These are phyloP conservation scores for Galaxias olidus DNA, from an alignment of 2,797 vertebrate species.

Conservation along the genomic window DNA sequence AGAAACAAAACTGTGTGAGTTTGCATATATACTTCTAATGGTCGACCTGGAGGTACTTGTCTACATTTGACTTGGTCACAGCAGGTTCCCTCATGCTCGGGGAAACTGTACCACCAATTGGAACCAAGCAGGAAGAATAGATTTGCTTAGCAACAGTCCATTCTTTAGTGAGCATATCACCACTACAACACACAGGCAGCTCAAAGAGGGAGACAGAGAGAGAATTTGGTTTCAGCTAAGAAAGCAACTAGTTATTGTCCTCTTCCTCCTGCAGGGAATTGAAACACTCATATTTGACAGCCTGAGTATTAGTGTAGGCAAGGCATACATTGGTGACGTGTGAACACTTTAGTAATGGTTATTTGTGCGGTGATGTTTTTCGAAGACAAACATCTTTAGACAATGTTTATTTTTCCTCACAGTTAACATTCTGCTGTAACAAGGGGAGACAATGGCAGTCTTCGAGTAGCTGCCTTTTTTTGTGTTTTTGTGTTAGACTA, in stretches of 20 bases:
- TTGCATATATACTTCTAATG: background rate
- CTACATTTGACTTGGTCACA: constrained; percentile 5
- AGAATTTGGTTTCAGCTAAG: background rate
- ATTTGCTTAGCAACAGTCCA: constrained; percentile 42
- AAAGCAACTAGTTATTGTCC: no score
- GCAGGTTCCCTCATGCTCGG: constrained; percentile 16
- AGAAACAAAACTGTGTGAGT: background rate
- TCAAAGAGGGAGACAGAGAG: constrained; percentile 1
- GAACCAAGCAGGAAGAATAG: constrained; percentile 17
- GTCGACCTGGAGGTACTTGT: background rate
- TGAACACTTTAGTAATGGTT: background rate
- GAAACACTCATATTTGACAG: no score
- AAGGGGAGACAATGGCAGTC: no score
- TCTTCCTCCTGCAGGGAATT: no score
- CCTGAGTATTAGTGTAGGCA: no score
- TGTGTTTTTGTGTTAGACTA: background rate
- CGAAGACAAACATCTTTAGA: no score
- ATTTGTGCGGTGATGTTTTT: background rate
- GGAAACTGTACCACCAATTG: constrained; percentile 17
- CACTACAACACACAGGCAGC: constrained; percentile 1
- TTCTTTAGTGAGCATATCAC: constrained; percentile 36
- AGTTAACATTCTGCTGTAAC: no score
- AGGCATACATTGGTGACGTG: no score
- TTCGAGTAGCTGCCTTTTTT: background rate
- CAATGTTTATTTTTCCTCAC: no score